phyloP scores from a whole-genome alignment of 2,113 vertebrate genomes.

The Ceyx cyanopectus region DNA sequence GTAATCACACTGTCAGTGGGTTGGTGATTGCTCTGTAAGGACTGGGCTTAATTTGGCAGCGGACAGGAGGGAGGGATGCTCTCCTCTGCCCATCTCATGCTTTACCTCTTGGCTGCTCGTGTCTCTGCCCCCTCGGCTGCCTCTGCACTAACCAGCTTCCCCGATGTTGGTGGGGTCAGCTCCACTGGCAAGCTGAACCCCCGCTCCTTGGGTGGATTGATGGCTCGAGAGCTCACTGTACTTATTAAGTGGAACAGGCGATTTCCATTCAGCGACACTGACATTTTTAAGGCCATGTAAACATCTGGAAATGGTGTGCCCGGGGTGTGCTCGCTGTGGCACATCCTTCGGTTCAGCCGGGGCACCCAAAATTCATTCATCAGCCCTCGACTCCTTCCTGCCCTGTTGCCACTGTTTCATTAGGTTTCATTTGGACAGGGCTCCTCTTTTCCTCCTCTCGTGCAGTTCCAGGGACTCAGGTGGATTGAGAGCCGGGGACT shows the following conservation, averaged over 20 bases:
- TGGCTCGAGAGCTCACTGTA: background rate
- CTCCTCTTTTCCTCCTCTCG: background rate
- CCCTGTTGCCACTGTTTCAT: background rate
- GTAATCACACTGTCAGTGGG: fast-evolving
- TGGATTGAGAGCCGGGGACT: constrained; percentile 9
- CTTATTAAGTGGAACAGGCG: background rate
- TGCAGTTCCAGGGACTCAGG: constrained; percentile 27
- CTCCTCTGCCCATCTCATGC: background rate
- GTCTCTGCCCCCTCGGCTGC: background rate
- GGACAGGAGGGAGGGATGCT: background rate
- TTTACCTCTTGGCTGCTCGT: background rate
- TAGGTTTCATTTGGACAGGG: constrained; percentile 4
- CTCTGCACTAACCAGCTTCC: background rate
- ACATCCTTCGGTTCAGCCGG: background rate
- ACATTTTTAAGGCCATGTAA: background rate
- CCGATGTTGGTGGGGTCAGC: background rate
- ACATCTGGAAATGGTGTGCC: background rate
- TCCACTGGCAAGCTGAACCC: background rate
- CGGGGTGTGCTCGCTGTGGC: background rate
- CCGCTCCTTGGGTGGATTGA: background rate
- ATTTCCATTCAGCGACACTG: constrained; percentile 4
- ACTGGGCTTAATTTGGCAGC: background rate
- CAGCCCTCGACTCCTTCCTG: background rate
- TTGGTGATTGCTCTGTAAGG: background rate
- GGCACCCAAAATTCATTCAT: background rate